Evolutionary conservation across 2,888 invertebrate genomes (phyloP), one percentile per base, ranked within the genome.

Genomic region (Trilocha varians): DNA sequence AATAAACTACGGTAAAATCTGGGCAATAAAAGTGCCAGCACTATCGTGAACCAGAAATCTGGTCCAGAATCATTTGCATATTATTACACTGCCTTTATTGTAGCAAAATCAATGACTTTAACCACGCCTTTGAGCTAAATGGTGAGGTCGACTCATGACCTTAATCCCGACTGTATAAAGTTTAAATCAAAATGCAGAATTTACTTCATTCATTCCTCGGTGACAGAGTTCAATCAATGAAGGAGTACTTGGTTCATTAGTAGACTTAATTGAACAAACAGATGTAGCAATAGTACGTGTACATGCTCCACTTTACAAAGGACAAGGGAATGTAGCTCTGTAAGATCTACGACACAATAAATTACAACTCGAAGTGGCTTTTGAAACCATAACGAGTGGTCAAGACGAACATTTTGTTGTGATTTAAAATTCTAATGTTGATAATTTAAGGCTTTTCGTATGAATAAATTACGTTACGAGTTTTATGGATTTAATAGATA

Each of bases 231-330:
- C 14, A 36, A 45, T 41, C 43, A 52, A 52, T 50, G 42, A 45
- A 42, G 42, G 17, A 52, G n/a, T 48, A 43, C 48, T 44, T 44
- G 50, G 50, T 54, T 56, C 57, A 63, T 63, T 63, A 62, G 52
- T 46, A 48, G 50, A 57, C 53, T 55, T 60, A 65, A 62, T 63
- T 54, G 54, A 52, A 53, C 50, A 54, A 62, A 59, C 53, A 59
- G 52, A 57, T 54, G 50, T 54, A 46, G 39, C 43, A 42, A 11
- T 11, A 3, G 25, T 48, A 41, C 49, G n/a, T n/a, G n/a, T 44
- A 48, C 55, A 57, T 57, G 61, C 48, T 59, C 57, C 49, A 61
- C 50, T 61, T 64, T 50, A 45, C 46, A 57, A 63, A 64, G 61
- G 63, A 65, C 62, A 54, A 59, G 62, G 55, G 62, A 62, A 62